Base-by-base conservation (phyloP, 1,140 invertebrate species). In the Brachionus angularis region DNA sequence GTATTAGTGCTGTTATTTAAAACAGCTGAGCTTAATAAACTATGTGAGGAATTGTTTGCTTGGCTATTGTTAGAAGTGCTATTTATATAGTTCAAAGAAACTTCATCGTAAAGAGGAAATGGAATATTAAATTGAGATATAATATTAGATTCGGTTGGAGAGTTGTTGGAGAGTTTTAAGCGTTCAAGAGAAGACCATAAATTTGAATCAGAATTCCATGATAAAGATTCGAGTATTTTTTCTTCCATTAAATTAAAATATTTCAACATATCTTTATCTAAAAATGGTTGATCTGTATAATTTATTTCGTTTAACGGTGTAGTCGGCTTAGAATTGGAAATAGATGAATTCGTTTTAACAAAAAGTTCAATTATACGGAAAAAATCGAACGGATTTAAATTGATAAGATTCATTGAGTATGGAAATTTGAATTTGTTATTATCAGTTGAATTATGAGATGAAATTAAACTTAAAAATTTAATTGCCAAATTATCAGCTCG, bases 91-190 rank as follows among this genome's bases (percentile, higher is more conserved):
- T n/a, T n/a, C n/a, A n/a, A n/a, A n/a, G n/a, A n/a, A 39, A 58
- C 53, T 23, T 58, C 53, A 18, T 58, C 53, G 25, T 58, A 58
- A 8, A 58, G 27, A 10, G 53, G 53, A 58, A 58, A 58, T 23
- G 53, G 53, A 39, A 39, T 39, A 21, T 58, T 58, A 10, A 58
- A 23, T 36, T 58, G 53, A 4, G 53, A 27, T 18, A 58, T 2
- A 2, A 39, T 34, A 29, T 12, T 39, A 23, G 23, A 21, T 10
- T 4, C 8, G 16, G 27, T 52, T 58, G 21, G 12, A 58, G 10
- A 3, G 0, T 31, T 5, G 39, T 33, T 39, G 10, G 3, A 16
- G 1, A 58, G n/a, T 33, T 58, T 58, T 23, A 58, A 23, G 23
- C 39, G 23, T 8, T 25, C 12, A 14, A 58, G 3, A 23, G 23